Base-by-base conservation (phyloP, 2,888 invertebrate genomes). In the Ennomos fuscantarius region DNA sequence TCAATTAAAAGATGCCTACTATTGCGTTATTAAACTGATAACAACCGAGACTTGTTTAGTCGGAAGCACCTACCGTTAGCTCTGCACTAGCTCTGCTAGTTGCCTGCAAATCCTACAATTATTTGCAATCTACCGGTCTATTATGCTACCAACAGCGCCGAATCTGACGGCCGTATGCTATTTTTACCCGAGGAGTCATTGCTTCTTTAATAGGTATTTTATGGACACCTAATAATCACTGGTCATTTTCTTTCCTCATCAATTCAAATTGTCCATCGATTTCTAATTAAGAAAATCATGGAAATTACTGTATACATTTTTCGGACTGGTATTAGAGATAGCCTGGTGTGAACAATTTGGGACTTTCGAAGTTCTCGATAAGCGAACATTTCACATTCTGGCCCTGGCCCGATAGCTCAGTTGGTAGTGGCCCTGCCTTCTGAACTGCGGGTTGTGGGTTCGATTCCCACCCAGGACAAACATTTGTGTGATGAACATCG, bases 341-440 rank as follows among this genome's bases (percentile, higher is more conserved):
- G 46, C 24, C 31, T 0, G 34, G 49, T 15, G 35, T 46, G 53
- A 45, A 39, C 11, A 2, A 41, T 41, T 44, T 36, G 31, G 9
- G 24, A 2, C 13, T 35, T 15, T 39, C 9, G 8, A n/a, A 35
- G 50, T 32, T 32, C 9, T 48, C 41, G 59, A 63, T 56, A 58
- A 57, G 53, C 55, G 58, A 60, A 68, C 67, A 68, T 24, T n/a
- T n/a, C n/a, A n/a, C n/a, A n/a, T 73, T 65, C 48, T 69, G 72
- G 70, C 79, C 79, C n/a, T n/a, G n/a, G n/a, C n/a, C n/a, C n/a
- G n/a, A n/a, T n/a, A n/a, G n/a, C n/a, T n/a, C n/a, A n/a, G n/a
- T n/a, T n/a, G n/a, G n/a, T n/a, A n/a, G n/a, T n/a, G n/a, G n/a
- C n/a, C n/a, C n/a, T n/a, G n/a, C n/a, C n/a, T n/a, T n/a, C n/a